Evolutionary conservation across 2,113 vertebrate genomes (phyloP), one percentile per base, ranked within the genome.

Genomic region (Bambusicola thoracicus): DNA sequence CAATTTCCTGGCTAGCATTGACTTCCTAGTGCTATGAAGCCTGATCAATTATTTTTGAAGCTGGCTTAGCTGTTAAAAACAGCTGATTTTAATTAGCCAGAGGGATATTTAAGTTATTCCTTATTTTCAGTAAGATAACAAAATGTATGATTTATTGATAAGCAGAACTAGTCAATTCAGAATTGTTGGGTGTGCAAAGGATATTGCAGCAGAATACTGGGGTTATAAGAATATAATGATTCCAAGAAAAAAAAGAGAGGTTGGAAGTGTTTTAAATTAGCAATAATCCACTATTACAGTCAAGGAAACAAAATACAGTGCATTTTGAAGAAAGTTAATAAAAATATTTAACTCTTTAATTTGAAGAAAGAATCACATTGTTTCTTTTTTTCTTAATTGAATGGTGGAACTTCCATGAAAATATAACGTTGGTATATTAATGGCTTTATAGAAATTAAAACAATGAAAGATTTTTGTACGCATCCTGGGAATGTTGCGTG

Each of bases 401-500:
- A 62, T 32, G 19, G 25, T 36, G 56, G 16, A 43, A 1, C 3
- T 43, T 72, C 78, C 14, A 76, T 13, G 24, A 41, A 91, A 79
- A 6, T 15, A 46, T 34, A n/a, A 80, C 62, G 2, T 4, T 34
- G 38, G 2, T 32, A 21, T 32, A 5, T 76, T 68, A 29, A 87
- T 65, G 65, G 7, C 9, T 3, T 46, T 43, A 55, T 3, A 36
- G 24, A 56, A 83, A 44, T 74, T 6, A 48, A 62, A 76, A 4
- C 16, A 17, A 2, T 51, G 58, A 61, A 25, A 73, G 1, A 4
- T 24, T 13, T 68, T 25, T 53, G 78, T 22, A 61, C 66, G 9
- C 22, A 34, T 36, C 11, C 7, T 8, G 3, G 4, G 15, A 56
- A 6, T 34, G 0, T 14, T 55, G 2, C 18, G 8, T 41, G 11